These are phyloP conservation scores for Carpatolechia fugitivella DNA, from an alignment of 2,888 invertebrate species.

Conservation along the genomic window DNA sequence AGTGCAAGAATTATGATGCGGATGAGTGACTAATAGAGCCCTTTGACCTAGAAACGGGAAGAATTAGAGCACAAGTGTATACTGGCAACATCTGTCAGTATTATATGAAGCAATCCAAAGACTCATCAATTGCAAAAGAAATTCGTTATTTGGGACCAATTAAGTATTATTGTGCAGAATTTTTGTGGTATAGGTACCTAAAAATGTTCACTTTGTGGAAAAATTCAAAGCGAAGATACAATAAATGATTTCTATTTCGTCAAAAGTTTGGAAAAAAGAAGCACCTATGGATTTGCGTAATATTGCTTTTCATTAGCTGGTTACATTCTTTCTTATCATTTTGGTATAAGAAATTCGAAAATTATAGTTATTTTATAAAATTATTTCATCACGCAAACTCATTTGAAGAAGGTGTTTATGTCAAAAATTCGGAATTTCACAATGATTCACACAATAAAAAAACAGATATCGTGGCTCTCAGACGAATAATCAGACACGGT, in stretches of 20 bases:
- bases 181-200: no score
- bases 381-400: background rate
- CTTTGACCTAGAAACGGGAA: conserved; percentile 1
- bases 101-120: background rate
- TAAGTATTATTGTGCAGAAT: no score
- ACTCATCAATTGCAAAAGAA: background rate
- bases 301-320: no score
- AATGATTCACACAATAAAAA: conserved; percentile 4
- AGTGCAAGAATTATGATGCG: background rate
- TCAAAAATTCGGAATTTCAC: background rate
- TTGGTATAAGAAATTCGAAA: no score
- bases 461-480: conserved; percentile 1
- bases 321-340: no score
- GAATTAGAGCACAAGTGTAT: background rate
- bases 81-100: background rate
- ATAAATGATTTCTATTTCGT: no score
- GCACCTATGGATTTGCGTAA: no score
- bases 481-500: conserved; percentile 6
- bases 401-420: background rate
- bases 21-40: conserved; percentile 3
- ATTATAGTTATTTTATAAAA: background rate
- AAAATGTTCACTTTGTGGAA: no score
- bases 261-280: no score
- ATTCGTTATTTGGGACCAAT: background rate
- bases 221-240: no score